phyloP scores from a whole-genome alignment of 2,888 invertebrate species.

The Lumbricus terrestris region DNA sequence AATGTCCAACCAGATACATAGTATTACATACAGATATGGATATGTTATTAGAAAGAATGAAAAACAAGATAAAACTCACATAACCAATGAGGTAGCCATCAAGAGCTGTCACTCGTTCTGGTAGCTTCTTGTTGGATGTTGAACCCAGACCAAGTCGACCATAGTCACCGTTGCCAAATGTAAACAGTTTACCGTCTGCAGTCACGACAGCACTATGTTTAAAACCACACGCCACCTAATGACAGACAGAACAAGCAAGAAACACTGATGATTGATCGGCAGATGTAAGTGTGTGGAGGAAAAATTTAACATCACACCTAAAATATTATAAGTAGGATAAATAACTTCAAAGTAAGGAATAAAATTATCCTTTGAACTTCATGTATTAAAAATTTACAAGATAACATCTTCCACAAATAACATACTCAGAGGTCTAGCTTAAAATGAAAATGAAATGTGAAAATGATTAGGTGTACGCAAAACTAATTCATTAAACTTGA shows the following conservation, averaged over 20 bases:
- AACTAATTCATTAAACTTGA: no score
- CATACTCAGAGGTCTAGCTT: no score
- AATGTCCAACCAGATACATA: no score
- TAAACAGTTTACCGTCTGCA: slow-evolving; percentile 67
- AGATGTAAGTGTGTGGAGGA: background rate
- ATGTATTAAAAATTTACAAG: no score
- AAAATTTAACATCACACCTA: background rate
- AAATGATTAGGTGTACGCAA: no score
- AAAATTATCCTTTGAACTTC: no score
- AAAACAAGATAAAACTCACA: slow-evolving; percentile 11
- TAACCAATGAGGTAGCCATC: slow-evolving; percentile 63
- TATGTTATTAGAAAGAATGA: no score
- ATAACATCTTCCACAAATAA: no score
- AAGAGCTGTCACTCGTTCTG: slow-evolving; percentile 64
- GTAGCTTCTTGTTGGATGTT: slow-evolving; percentile 67
- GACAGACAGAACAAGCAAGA: slow-evolving; percentile 11
- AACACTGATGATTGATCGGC: background rate
- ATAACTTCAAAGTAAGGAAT: no score
- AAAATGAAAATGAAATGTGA: no score
- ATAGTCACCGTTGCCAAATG: slow-evolving; percentile 70
- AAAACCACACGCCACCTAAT: slow-evolving; percentile 66
- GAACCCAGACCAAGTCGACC: slow-evolving; percentile 66
- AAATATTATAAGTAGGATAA: no score
- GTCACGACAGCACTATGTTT: slow-evolving; percentile 70
- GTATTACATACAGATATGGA: no score